These are phyloP conservation scores for Drusus annulatus DNA, from an alignment of 1,140 invertebrate genomes.

Conservation along the genomic window DNA sequence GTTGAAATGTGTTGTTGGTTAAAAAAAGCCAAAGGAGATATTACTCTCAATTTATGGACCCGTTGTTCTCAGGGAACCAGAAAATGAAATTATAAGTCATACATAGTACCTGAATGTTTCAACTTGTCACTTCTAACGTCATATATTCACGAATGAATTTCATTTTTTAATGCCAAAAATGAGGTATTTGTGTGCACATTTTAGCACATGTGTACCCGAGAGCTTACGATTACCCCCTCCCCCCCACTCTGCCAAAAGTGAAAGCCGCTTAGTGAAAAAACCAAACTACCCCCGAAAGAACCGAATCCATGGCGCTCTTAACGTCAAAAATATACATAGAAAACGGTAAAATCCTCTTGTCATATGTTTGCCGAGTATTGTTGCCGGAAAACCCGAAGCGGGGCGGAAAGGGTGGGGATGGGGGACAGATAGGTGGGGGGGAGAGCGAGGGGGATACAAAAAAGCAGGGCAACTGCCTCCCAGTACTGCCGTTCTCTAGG, in stretches of 20 bases:
- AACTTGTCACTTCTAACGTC: too few species aligned
- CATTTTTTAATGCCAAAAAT: too few species aligned
- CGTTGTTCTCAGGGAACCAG: too few species aligned
- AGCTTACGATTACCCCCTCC: neutral
- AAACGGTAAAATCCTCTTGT: conserved; percentile 58
- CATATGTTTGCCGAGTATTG: conserved; percentile 59
- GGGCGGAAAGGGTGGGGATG: neutral
- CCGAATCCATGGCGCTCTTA: conserved; percentile 42
- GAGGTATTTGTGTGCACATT: neutral
- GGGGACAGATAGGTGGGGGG: conserved; percentile 3
- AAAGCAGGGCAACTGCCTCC: conserved; percentile 56
- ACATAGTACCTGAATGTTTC: too few species aligned
- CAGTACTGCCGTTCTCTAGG: conserved; percentile 45
- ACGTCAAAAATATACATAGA: conserved; percentile 55
- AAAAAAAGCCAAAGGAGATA: too few species aligned
- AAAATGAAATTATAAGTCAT: too few species aligned
- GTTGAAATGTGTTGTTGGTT: too few species aligned
- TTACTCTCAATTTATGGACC: too few species aligned
- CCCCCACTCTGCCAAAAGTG: conserved; percentile 15
- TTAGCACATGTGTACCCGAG: neutral
- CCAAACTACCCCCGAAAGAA: conserved; percentile 40
- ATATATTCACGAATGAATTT: too few species aligned
- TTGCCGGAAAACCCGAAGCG: conserved; percentile 55
- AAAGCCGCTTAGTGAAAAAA: conserved; percentile 46
- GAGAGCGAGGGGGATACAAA: conserved; percentile 43